Base-by-base conservation (phyloP, 2,113 vertebrate species). In the Oreotrochilus melanogaster region DNA sequence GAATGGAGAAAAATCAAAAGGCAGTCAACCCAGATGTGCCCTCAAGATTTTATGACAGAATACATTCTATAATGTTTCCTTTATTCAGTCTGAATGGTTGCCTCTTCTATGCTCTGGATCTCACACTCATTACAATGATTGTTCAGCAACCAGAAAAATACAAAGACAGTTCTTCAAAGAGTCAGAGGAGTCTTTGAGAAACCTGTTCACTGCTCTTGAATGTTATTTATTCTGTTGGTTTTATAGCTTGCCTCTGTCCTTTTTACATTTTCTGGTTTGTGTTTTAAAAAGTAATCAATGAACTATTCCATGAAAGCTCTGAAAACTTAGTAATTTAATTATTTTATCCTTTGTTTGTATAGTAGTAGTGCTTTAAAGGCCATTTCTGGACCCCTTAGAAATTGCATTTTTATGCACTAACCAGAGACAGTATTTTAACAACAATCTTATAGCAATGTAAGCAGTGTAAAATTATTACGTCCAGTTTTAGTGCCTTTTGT, bases 21-120 rank as follows among this genome's bases (percentile, higher is more conserved):
- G 62, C 89, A 88, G 85, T 94, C 89, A 91, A 79, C 33, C 91
- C 91, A 96, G 85, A 94, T 94, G 94, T 73, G 58, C 57, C 89
- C 87, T 94, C 86, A 92, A 83, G 92, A 78, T 93, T 93, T 92
- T 90, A 75, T 92, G 83, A 83, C 62, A 76, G 42, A 83, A 73
- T 88, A 66, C 35, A n/a, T 94, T 88, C 78, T 70, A 3, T 71
- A 78, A 53, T 57, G n/a, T 93, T 96, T 88, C 64, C 12, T 86
- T 95, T 92, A 86, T 88, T 97, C 74, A 57, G 0, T 81, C 47
- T 92, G 78, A 91, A 65, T 84, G 30, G 57, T 78, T 93, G 65
- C 53, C 51, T 81, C 72, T 94, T 48, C 80, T 60, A 15, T 69
- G 54, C 37, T 82, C 84, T 92, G 70, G 42, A 91, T 87, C 66